Evolutionary conservation across 2,113 vertebrate genomes (phyloP).

Genomic region (Pristiophorus japonicus): DNA sequence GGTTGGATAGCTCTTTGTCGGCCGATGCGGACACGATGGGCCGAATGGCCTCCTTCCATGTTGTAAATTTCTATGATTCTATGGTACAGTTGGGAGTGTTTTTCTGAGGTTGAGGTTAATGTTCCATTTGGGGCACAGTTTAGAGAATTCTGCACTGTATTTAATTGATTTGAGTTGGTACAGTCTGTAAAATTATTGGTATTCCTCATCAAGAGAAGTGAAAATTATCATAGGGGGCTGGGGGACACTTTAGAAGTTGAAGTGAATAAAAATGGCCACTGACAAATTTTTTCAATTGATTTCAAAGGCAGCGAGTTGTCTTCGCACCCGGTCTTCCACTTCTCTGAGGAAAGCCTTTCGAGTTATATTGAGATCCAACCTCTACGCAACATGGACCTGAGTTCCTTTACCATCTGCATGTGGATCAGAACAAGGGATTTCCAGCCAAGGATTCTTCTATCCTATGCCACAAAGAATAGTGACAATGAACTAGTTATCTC

Average conservation of each 20-base stretch:
- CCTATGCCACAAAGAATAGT: constrained; percentile 56
- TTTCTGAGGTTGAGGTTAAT: neutral
- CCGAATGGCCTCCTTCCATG: no score
- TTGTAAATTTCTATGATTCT: no score
- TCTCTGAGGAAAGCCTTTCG: constrained; percentile 51
- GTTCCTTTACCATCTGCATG: constrained; percentile 66
- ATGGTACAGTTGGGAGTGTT: neutral
- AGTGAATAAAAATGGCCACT: neutral
- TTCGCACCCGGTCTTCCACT: constrained; percentile 64
- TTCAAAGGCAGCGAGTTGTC: constrained; percentile 31
- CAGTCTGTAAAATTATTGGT: neutral
- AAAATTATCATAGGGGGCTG: neutral
- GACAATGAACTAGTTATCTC: constrained; percentile 65
- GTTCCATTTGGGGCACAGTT: no score
- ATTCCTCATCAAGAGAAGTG: neutral
- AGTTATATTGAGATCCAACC: constrained; percentile 57
- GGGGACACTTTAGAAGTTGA: neutral
- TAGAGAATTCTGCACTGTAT: neutral
- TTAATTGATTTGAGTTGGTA: neutral
- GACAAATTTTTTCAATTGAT: neutral
- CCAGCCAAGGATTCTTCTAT: constrained; percentile 57
- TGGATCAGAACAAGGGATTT: constrained; percentile 45
- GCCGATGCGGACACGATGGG: no score
- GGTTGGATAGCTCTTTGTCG: no score
- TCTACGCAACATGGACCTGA: constrained; percentile 51